Conservation (phyloP, 2,888 invertebrate genomes). For the Thyatira batis region DNA sequence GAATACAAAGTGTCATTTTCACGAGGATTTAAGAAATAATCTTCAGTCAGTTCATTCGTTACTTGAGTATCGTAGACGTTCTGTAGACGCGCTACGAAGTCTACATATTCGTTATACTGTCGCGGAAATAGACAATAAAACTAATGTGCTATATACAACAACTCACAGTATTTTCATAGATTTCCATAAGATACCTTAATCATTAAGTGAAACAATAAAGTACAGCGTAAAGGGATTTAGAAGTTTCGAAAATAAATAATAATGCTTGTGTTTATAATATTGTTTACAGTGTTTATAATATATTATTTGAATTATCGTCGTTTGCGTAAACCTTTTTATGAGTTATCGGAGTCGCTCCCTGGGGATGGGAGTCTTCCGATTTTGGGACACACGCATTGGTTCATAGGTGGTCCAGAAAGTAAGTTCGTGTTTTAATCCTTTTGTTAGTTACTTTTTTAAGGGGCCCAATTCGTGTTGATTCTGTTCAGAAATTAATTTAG, state of each 20-base stretch:
- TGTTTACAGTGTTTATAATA: slow-evolving; percentile 37
- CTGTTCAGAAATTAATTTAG: too few species aligned
- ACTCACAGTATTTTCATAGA: background rate
- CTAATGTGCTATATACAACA: background rate
- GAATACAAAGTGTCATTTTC: too few species aligned
- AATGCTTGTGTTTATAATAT: slow-evolving; percentile 49
- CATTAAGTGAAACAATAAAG: background rate
- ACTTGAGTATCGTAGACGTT: background rate
- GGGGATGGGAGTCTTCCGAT: slow-evolving; percentile 51
- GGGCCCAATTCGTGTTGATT: too few species aligned
- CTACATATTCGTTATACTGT: background rate
- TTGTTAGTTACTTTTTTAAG: too few species aligned
- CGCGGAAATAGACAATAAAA: background rate
- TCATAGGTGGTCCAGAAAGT: slow-evolving; percentile 68
- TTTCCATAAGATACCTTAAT: background rate
- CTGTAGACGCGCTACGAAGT: background rate
- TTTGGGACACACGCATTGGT: slow-evolving; percentile 65
- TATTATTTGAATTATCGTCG: slow-evolving; percentile 56
- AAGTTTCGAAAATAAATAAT: background rate
- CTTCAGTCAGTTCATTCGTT: background rate
- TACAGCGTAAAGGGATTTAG: background rate
- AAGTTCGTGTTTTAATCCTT: slow-evolving; percentile 26
- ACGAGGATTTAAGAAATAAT: too few species aligned
- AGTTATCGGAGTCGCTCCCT: slow-evolving; percentile 49
- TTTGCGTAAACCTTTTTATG: slow-evolving; percentile 49